Conservation (phyloP, 1,140 invertebrate genomes). For the Melitaea cinxia region DNA sequence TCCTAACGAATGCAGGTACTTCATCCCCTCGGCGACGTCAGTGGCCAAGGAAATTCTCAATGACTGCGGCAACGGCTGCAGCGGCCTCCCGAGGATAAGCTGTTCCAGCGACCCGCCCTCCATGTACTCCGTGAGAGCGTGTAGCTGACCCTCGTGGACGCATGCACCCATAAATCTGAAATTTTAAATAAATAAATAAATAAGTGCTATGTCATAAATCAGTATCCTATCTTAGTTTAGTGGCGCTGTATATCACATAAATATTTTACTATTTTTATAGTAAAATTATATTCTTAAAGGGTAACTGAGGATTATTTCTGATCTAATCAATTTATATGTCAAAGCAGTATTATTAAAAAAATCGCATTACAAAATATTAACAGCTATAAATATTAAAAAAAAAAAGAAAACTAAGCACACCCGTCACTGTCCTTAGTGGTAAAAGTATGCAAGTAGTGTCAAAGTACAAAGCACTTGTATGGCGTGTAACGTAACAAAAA, state of each 20-base stretch:
- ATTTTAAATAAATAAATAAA: constrained; percentile 34
- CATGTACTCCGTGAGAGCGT: constrained; percentile 97
- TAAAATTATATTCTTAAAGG: too few species aligned
- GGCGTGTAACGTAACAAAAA: constrained; percentile 15
- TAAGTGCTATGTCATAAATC: too few species aligned
- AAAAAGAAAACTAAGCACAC: background rate
- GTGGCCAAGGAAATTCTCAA: constrained; percentile 91
- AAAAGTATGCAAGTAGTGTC: constrained; percentile 16
- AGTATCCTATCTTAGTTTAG: too few species aligned
- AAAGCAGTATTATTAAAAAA: too few species aligned
- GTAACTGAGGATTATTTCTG: too few species aligned
- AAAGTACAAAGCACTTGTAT: constrained; percentile 18
- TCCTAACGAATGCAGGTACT: constrained; percentile 94
- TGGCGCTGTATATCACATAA: too few species aligned
- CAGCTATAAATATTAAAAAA: background rate
- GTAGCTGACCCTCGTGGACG: constrained; percentile 96
- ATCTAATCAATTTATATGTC: too few species aligned
- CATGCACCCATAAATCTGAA: constrained; percentile 97
- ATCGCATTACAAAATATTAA: background rate
- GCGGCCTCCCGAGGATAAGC: constrained; percentile 87
- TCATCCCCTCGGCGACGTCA: constrained; percentile 94
- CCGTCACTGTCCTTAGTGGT: background rate
- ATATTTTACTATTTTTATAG: too few species aligned
- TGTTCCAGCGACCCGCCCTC: constrained; percentile 96
- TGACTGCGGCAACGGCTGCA: constrained; percentile 89